Evolutionary conservation across 2,113 vertebrate genomes (phyloP).

Genomic region (Morone chrysops): DNA sequence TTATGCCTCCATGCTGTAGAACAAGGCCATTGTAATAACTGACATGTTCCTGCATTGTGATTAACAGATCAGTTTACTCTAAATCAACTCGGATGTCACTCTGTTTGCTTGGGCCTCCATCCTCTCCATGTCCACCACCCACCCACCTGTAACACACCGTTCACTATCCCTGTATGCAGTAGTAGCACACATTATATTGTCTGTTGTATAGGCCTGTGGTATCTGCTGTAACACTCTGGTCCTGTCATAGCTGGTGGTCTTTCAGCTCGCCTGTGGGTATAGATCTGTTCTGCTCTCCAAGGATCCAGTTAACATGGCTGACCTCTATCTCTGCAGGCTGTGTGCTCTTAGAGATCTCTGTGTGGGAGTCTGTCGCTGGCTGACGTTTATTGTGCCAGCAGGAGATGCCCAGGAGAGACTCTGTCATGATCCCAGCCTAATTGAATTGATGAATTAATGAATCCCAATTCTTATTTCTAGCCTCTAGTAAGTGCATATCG

Average conservation of each 20-base stretch:
- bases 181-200: background rate
- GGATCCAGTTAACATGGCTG: constrained; percentile 73
- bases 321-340: constrained; percentile 70
- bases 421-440: constrained; percentile 52
- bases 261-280: constrained; percentile 43
- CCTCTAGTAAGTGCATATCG: constrained; percentile 12
- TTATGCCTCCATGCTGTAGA: background rate
- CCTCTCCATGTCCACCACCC: background rate
- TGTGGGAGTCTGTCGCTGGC: constrained; percentile 43
- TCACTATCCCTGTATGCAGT: background rate
- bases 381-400: constrained; percentile 53
- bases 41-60: background rate
- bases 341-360: constrained; percentile 49
- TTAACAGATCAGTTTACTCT: background rate
- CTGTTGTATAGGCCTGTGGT: constrained; percentile 6
- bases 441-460: constrained; percentile 53
- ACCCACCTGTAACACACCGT: background rate
- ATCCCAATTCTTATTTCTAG: constrained; percentile 28
- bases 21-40: background rate
- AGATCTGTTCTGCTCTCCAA: constrained; percentile 65
- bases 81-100: background rate
- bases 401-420: constrained; percentile 44
- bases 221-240: constrained; percentile 37
- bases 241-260: constrained; percentile 55
- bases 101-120: background rate